Percentiles rank a stretch among this genome's conserved stretches.
phyloP scores from a whole-genome alignment of 1,140 invertebrate genomes.

The Drosophila bocqueti region DNA sequence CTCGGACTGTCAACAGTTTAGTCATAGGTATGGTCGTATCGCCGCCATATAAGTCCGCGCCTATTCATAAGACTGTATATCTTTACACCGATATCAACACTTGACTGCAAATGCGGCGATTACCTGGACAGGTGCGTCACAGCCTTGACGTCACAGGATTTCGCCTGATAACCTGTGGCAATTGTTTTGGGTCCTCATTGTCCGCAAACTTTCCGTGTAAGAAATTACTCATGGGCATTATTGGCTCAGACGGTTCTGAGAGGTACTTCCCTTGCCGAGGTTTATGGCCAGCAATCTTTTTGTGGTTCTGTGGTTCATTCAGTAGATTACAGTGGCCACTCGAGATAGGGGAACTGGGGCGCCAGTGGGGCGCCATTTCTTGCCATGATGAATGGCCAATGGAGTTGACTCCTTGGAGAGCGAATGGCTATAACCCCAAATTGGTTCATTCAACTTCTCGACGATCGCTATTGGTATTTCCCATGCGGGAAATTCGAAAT shows the following conservation, averaged over 20 bases:
- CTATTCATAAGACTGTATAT: slow-evolving; percentile 23
- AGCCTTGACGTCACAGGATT: slow-evolving; percentile 38
- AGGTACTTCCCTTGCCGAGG: slow-evolving; percentile 22
- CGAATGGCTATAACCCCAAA: slow-evolving; percentile 5
- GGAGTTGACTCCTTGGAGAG: slow-evolving; percentile 10
- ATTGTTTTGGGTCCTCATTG: slow-evolving; percentile 3
- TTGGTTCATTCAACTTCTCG: slow-evolving; percentile 33
- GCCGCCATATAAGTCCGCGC: background rate
- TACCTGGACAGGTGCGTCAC: slow-evolving; percentile 52
- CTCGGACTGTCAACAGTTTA: slow-evolving; percentile 26
- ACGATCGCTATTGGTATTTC: slow-evolving; percentile 22
- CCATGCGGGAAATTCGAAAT: slow-evolving; percentile 41
- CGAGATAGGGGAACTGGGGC: background rate
- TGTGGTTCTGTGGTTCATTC: background rate
- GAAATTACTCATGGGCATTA: slow-evolving; percentile 51
- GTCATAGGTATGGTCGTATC: slow-evolving; percentile 30
- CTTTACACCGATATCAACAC: slow-evolving; percentile 57
- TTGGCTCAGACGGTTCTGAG: slow-evolving; percentile 30
- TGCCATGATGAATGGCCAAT: background rate
- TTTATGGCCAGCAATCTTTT: slow-evolving; percentile 14
- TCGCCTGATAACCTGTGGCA: slow-evolving; percentile 9
- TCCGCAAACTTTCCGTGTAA: slow-evolving; percentile 12
- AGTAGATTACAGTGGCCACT: slow-evolving; percentile 30
- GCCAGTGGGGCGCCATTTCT: background rate
- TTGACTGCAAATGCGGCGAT: slow-evolving; percentile 54